Conservation (phyloP, 1,140 invertebrate species). For the Pseudomyrmex concolor region DNA sequence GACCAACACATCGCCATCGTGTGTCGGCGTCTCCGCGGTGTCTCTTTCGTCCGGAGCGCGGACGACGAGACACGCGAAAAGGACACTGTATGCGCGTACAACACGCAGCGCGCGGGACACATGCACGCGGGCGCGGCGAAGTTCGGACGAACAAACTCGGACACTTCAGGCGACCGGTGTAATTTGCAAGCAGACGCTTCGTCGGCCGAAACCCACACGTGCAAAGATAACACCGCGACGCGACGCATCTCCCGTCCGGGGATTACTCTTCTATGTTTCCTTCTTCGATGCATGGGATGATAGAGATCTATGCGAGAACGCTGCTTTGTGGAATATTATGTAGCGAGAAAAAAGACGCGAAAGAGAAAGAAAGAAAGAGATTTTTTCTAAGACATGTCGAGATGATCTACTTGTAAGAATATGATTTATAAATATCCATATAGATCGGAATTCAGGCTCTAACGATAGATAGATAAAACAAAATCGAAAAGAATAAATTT, state of each 20-base stretch:
- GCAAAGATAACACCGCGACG: slow-evolving; percentile 42
- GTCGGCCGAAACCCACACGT: slow-evolving; percentile 18
- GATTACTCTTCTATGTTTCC: slow-evolving; percentile 32
- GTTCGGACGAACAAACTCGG: slow-evolving; percentile 51
- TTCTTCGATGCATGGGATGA: not conserved
- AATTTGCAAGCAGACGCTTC: slow-evolving; percentile 68
- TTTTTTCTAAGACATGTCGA: too few relatives aligned
- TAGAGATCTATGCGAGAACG: not conserved
- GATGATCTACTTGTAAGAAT: too few relatives aligned
- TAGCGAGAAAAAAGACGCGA: not conserved
- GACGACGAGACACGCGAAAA: slow-evolving; percentile 17
- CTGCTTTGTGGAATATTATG: not conserved
- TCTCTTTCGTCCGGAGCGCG: not conserved
- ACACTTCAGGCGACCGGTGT: slow-evolving; percentile 52
- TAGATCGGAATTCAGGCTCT: too few relatives aligned
- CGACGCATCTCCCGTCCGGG: not conserved
- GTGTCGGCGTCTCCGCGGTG: slow-evolving; percentile 20
- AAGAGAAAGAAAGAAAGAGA: too few relatives aligned
- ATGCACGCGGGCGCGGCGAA: not conserved
- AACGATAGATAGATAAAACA: too few relatives aligned
- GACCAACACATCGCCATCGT: slow-evolving; percentile 43
- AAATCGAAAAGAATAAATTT: too few relatives aligned
- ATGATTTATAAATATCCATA: not conserved
- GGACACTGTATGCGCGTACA: slow-evolving; percentile 32
- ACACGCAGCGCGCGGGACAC: slow-evolving; percentile 2